Percentiles rank a stretch among this genome's conserved stretches.
Conservation (phyloP, 2,797 vertebrate genomes). For the Cuculus canorus region DNA sequence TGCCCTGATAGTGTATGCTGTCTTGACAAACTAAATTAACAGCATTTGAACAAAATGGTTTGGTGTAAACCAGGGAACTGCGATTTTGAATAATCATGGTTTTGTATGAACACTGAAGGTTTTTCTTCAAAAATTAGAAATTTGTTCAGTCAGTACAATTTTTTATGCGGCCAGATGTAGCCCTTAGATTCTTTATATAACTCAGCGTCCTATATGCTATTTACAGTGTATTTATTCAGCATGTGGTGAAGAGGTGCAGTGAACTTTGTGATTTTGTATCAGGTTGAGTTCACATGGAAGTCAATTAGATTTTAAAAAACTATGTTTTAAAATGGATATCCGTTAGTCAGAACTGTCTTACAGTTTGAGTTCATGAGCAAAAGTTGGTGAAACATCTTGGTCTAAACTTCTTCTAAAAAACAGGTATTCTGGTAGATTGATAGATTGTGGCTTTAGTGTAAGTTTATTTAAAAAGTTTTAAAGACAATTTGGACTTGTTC, state of each 20-base stretch:
- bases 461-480: not conserved
- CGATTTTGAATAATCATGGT: not conserved
- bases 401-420: not conserved
- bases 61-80: not conserved
- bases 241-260: not conserved
- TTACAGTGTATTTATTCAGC: not conserved
- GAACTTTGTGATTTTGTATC: not conserved
- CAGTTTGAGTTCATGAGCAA: not conserved
- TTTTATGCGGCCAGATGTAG: not conserved
- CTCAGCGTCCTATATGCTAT: not conserved
- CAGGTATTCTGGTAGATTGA: not conserved
- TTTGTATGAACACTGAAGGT: not conserved
- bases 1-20: not conserved
- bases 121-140: not conserved
- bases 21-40: not conserved
- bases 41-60: not conserved
- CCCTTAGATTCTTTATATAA: not conserved
- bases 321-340: not conserved
- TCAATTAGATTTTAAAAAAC: not conserved
- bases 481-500: not conserved
- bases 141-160: not conserved
- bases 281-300: not conserved
- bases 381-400: not conserved
- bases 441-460: not conserved
- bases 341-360: not conserved